A percentile compares a stretch with the other conserved stretches of the same genome.
Conservation (phyloP, 2,888 invertebrate genomes). For the Agriopis leucophaearia region DNA sequence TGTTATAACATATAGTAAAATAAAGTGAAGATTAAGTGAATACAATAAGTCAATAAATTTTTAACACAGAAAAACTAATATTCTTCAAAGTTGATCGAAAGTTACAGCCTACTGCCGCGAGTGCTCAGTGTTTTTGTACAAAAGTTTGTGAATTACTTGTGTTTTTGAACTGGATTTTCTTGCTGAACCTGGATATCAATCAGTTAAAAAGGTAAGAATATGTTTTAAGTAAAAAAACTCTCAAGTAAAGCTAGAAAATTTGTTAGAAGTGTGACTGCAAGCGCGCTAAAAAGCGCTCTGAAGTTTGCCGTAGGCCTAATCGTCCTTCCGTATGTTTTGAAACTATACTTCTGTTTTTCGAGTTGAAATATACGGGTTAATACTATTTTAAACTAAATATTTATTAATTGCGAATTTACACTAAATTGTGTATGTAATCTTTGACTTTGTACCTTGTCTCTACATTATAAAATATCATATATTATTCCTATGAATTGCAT, state of each 20-base stretch:
- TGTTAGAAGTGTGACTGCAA: slow-evolving; percentile 43
- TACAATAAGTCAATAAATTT: not conserved
- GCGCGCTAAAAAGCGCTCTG: slow-evolving; percentile 19
- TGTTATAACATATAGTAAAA: not conserved
- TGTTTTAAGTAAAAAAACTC: slow-evolving; percentile 40
- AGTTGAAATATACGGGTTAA: not conserved
- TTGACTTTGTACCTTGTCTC: too few relatives aligned
- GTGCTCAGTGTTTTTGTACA: slow-evolving; percentile 53
- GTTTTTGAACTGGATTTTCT: slow-evolving; percentile 70
- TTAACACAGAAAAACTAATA: not conserved
- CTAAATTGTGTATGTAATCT: too few relatives aligned
- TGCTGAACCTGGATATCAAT: slow-evolving; percentile 66
- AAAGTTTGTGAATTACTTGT: slow-evolving; percentile 62
- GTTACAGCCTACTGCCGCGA: not conserved
- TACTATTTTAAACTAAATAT: not conserved
- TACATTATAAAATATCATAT: too few relatives aligned
- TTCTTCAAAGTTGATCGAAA: slow-evolving; percentile 1
- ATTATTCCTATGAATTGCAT: too few relatives aligned
- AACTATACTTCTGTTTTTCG: not conserved
- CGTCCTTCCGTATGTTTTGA: slow-evolving; percentile 20
- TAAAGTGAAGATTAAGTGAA: slow-evolving; percentile 9
- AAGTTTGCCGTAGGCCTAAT: slow-evolving; percentile 48
- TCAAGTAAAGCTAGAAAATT: slow-evolving; percentile 38
- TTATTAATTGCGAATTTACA: not conserved
- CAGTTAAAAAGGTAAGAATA: slow-evolving; percentile 70